A percentile compares a stretch with the other conserved stretches of the same genome.
Conservation (phyloP, 2,113 vertebrate genomes). For the Morone chrysops region DNA sequence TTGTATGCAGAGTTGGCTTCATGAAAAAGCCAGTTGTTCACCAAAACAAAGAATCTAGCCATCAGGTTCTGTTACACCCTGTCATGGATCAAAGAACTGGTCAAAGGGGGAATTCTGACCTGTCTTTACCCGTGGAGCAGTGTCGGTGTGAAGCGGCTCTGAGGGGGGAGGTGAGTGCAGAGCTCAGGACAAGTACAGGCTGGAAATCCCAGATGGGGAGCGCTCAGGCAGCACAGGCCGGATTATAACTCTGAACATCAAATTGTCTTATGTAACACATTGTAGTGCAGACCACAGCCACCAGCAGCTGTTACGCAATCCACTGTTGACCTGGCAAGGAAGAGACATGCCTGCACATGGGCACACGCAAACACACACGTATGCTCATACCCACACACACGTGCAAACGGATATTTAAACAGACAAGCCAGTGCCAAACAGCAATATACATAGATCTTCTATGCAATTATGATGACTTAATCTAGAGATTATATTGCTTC, state of each 20-base stretch:
- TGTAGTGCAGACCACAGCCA: constrained; percentile 71
- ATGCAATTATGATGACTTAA: neutral
- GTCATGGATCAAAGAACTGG: neutral
- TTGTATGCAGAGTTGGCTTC: neutral
- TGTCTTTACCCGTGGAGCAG: neutral
- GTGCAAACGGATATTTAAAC: neutral
- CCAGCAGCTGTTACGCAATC: constrained; percentile 78
- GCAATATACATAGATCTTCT: neutral
- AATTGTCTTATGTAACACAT: constrained; percentile 83
- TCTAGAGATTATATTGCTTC: neutral
- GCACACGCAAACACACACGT: constrained; percentile 14
- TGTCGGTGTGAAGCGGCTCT: constrained; percentile 27
- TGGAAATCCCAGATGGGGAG: constrained; percentile 74
- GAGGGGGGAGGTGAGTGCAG: neutral
- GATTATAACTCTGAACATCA: constrained; percentile 82
- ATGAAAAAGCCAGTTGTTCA: neutral
- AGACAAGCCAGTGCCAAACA: too few species aligned
- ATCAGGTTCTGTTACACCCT: neutral
- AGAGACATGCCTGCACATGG: constrained; percentile 37
- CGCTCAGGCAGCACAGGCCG: constrained; percentile 57
- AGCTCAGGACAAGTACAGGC: constrained; percentile 34
- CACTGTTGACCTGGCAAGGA: constrained; percentile 69
- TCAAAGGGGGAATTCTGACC: constrained; percentile 15
- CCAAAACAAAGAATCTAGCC: too few species aligned
- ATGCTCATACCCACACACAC: constrained; percentile 1